Conservation (phyloP, 2,113 vertebrate species). For the Centropus bengalensis region DNA sequence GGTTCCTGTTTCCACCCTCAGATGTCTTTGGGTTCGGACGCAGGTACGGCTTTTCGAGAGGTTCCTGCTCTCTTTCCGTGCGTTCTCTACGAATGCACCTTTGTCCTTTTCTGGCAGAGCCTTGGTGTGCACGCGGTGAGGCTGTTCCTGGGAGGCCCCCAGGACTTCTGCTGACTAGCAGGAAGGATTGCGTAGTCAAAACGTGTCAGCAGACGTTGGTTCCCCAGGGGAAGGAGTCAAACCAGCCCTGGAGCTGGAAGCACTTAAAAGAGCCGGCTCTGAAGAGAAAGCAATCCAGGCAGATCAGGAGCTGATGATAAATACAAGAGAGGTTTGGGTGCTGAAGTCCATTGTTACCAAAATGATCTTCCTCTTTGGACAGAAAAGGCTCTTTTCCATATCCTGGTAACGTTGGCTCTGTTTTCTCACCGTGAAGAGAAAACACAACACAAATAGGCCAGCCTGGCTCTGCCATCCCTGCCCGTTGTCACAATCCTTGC, state of each 20-base stretch:
- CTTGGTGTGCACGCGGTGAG: background rate
- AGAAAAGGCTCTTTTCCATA: background rate
- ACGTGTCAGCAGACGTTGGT: background rate
- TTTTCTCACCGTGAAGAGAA: conserved; percentile 14
- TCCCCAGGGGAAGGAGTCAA: conserved; percentile 27
- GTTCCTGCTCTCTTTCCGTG: background rate
- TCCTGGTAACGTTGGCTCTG: background rate
- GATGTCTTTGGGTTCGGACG: background rate
- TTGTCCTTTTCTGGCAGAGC: background rate
- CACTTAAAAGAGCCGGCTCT: conserved; percentile 5
- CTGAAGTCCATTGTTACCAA: background rate
- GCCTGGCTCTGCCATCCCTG: background rate
- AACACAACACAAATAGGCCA: conserved; percentile 11
- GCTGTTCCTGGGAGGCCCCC: background rate
- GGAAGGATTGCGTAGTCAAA: background rate
- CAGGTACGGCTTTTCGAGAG: background rate
- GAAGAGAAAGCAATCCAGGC: background rate
- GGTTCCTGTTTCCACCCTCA: background rate
- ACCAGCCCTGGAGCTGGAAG: conserved; percentile 40
- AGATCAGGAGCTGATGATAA: conserved; percentile 9
- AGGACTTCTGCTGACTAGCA: conserved; percentile 31
- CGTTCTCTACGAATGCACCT: background rate
- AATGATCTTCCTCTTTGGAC: conserved; percentile 5
- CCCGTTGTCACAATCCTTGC: background rate
- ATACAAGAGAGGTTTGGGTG: background rate